Conservation (phyloP, 2,113 vertebrate species). For the Nothocercus nigrocapillus region DNA sequence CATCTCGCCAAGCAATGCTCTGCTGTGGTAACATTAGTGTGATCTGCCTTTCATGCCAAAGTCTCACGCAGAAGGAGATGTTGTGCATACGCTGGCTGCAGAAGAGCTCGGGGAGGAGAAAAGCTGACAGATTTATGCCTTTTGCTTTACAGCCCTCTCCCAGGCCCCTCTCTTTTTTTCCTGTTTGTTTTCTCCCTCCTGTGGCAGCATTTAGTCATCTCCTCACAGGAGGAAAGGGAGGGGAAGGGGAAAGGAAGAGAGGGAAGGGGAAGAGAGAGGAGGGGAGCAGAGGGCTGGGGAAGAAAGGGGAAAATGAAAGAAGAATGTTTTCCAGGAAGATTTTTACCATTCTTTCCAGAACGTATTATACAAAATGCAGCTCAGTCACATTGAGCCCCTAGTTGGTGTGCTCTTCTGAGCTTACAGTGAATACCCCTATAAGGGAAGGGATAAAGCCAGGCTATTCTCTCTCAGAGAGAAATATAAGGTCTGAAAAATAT, state of each 20-base stretch:
- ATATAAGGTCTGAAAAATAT: background rate
- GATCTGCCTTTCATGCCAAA: background rate
- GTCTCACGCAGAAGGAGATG: constrained; percentile 43
- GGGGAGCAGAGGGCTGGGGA: background rate
- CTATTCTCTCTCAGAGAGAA: background rate
- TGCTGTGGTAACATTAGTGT: background rate
- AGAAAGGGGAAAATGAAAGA: background rate
- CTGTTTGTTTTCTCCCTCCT: constrained; percentile 69
- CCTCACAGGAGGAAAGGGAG: constrained; percentile 1
- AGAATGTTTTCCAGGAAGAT: background rate
- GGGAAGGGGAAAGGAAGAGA: too few species aligned
- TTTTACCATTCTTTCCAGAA: constrained; percentile 23
- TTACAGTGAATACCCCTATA: background rate
- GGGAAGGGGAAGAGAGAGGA: background rate
- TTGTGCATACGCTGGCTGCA: constrained; percentile 50
- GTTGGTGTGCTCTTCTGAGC: background rate
- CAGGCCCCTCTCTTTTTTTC: constrained; percentile 53
- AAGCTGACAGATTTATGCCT: constrained; percentile 58
- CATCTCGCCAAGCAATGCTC: background rate
- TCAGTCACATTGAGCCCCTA: background rate
- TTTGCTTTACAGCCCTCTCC: constrained; percentile 2
- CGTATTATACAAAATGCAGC: background rate
- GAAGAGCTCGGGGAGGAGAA: constrained; percentile 39
- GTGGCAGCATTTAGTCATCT: constrained; percentile 68
- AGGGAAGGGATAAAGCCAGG: constrained; percentile 4